Base-by-base conservation (phyloP, 2,888 invertebrate genomes). In the Limnephilus lunatus region DNA sequence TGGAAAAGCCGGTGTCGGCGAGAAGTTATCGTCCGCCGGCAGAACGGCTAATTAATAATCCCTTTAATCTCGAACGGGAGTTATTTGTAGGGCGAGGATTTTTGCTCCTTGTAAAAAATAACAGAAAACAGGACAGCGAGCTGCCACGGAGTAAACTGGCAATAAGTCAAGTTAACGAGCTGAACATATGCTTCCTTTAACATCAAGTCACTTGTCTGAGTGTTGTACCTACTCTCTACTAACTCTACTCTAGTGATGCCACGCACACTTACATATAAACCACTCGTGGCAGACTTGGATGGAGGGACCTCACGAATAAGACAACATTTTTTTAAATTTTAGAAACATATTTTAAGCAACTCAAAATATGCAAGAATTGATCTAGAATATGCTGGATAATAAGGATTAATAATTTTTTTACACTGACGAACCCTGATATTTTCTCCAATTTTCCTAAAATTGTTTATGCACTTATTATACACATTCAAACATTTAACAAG, bases 101-200 rank as follows among this genome's bases (percentile, higher is more conserved):
- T 90, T 92, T 90, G 90, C 89, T 92, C 82, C 35, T 85, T 87
- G 92, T 92, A 92, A 90, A 91, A 92, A 91, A 92, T 32, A 80
- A 88, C 68, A 92, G 89, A 92, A 91, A 87, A 91, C 88, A 91
- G 80, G 92, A 92, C 92, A 87, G 90, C 90, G 90, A 91, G 89
- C 90, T 91, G 92, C 91, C 92, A 92, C 85, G 92, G 68, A 91
- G 90, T 92, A 91, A 91, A 91, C 91, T 89, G 91, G 89, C 89
- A 91, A 88, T 93, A 93, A 92, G 93, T 93, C 93, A 92, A 92
- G 90, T 91, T 93, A 93, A 93, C 93, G 93, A 93, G 92, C 89
- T 92, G 90, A 91, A 93, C 93, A 92, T 90, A 89, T 93, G 93
- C 91, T 90, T 89, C 83, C 90, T 82, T 81, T 85, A 85, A 91